These are phyloP conservation scores for Wasmannia auropunctata DNA, from an alignment of 1,140 invertebrate genomes.

Conservation along the genomic window DNA sequence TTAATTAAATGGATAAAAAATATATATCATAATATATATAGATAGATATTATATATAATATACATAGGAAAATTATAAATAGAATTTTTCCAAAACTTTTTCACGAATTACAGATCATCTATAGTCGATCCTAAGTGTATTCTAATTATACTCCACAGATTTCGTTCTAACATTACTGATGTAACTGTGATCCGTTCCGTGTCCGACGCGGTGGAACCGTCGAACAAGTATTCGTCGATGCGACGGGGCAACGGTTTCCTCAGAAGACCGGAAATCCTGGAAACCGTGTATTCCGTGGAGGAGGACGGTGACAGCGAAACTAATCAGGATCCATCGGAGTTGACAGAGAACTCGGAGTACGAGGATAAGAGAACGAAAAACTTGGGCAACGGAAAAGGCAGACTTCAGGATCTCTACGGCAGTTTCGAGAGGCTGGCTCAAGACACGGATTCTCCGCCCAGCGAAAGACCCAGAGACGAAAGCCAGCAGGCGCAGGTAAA, in stretches of 20 bases:
- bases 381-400: conserved; percentile 77
- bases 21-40: no score
- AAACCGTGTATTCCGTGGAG: conserved; percentile 94
- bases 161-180: conserved; percentile 83
- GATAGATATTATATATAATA: neutral
- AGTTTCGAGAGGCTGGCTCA: conserved; percentile 84
- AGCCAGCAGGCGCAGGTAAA: conserved; percentile 82
- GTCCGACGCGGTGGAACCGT: conserved; percentile 92
- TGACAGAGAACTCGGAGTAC: conserved; percentile 78
- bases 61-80: neutral
- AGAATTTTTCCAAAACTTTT: neutral
- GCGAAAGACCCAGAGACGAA: conserved; percentile 80
- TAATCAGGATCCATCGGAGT: conserved; percentile 85
- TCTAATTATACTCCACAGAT: conserved; percentile 71
- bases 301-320: conserved; percentile 90
- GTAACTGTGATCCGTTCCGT: conserved; percentile 92
- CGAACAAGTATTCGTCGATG: conserved; percentile 89
- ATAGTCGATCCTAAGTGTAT: neutral
- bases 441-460: conserved; percentile 75
- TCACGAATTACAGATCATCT: neutral
- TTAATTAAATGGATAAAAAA: no score
- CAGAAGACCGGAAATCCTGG: conserved; percentile 91
- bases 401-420: conserved; percentile 82
- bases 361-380: conserved; percentile 77
- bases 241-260: conserved; percentile 91